Base-by-base conservation (phyloP, 2,888 invertebrate species). In the Watsonalla binaria region DNA sequence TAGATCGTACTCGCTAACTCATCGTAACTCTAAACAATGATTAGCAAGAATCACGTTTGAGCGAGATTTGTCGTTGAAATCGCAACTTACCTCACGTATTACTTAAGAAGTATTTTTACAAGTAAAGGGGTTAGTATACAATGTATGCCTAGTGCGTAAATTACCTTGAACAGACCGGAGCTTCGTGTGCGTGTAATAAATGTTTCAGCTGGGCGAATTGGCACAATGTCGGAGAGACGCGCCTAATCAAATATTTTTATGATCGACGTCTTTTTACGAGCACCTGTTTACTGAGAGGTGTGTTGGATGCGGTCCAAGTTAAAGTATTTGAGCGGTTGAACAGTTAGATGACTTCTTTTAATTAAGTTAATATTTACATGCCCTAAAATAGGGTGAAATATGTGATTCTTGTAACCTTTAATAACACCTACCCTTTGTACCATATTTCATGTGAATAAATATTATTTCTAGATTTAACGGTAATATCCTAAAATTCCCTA, bases 191-290 rank as follows among this genome's bases (percentile, higher is more conserved):
- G 65, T 61, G 80, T 84, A 74, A 86, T 90, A 85, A 89, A 89
- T 84, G 76, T 87, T 88, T 82, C 82, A 88, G 72, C 70, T 68
- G 69, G 77, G 75, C 67, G 83, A 77, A 86, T 86, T 86, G 85
- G 81, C 75, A 76, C 51, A 66, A 78, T 76, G 79, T 74, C 75
- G 78, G 76, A 74, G 76, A 71, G 75, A 76, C 68, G 76, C 64
- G 78, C 75, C 84, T 90, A 88, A 90, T 90, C 90, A 90, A 90
- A 89, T 88, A 90, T 89, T 90, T 90, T 90, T 90, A 90, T 89
- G 90, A 88, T 88, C 87, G 82, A 86, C 87, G 82, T 78, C 79
- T 79, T 85, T 88, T 89, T 89, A 89, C 81, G 85, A 81, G 74
- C 76, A 66, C 71, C 76, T 78, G 77, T 79, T 80, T 74, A 76